Percentiles rank a stretch among this genome's conserved stretches.
These are phyloP conservation scores for Aricia agestis DNA, from an alignment of 1,140 invertebrate species.

Conservation along the genomic window DNA sequence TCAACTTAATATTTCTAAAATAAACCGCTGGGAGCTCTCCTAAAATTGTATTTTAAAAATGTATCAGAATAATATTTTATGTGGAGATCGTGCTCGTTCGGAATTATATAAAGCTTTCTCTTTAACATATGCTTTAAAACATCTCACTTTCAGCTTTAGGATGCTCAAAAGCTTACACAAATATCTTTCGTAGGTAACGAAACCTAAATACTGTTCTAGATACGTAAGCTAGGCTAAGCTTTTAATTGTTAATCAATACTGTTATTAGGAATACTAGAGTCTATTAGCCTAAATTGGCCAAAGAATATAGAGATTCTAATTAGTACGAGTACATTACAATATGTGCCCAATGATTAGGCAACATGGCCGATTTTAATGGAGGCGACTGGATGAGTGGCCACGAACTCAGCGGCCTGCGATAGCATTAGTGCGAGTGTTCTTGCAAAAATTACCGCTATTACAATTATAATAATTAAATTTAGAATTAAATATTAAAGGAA, in stretches of 20 bases:
- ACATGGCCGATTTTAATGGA: constrained; percentile 10
- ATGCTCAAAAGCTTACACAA: too few species aligned
- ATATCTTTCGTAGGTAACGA: not conserved
- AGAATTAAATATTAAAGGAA: too few species aligned
- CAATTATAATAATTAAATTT: too few species aligned
- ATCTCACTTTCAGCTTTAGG: too few species aligned
- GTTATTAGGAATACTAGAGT: not conserved
- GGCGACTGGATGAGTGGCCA: not conserved
- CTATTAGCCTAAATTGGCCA: not conserved
- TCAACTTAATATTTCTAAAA: constrained; percentile 4
- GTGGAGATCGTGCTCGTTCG: not conserved
- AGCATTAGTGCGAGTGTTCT: not conserved
- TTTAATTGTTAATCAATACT: not conserved
- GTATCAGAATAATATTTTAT: not conserved
- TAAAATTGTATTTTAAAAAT: constrained; percentile 4
- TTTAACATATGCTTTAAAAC: not conserved
- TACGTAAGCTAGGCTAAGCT: not conserved
- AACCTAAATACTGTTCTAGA: not conserved
- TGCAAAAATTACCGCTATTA: not conserved
- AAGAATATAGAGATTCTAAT: not conserved
- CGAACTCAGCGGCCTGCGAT: not conserved
- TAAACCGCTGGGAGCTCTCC: not conserved
- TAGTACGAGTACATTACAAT: constrained; percentile 3
- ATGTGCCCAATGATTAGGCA: constrained; percentile 13
- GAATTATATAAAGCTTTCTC: not conserved